A percentile compares a stretch with the other conserved stretches of the same genome.
These are phyloP conservation scores for Drosophila mimetica DNA, from an alignment of 2,888 invertebrate species.

Conservation along the genomic window DNA sequence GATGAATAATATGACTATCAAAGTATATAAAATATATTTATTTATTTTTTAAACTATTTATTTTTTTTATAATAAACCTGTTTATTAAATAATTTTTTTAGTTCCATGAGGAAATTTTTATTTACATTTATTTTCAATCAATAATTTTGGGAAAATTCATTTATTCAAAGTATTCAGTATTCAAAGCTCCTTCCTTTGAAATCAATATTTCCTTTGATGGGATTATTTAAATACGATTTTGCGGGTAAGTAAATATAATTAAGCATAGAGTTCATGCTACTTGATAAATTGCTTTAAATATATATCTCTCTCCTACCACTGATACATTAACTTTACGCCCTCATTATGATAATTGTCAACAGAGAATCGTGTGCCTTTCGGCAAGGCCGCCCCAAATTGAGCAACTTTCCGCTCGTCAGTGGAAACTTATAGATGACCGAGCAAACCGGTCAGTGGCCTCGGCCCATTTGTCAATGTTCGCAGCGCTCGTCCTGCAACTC, in stretches of 20 bases:
- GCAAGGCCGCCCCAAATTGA: constrained; percentile 32
- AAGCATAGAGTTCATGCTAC: not conserved
- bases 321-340: constrained; percentile 13
- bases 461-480: constrained; percentile 54
- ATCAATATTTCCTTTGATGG: not conserved
- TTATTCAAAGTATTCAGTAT: too few relatives aligned
- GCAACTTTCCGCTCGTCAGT: constrained; percentile 32
- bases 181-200: too few relatives aligned
- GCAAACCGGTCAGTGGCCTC: constrained; percentile 49
- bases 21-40: not conserved
- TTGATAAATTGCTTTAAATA: not conserved
- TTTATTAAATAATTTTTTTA: too few relatives aligned
- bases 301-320: not conserved
- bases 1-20: too few relatives aligned
- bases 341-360: constrained; percentile 42
- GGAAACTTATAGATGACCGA: constrained; percentile 40
- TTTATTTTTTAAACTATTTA: not conserved
- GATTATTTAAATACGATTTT: not conserved
- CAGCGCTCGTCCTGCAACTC: not conserved
- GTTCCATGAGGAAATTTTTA: too few relatives aligned
- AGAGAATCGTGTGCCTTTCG: constrained; percentile 14
- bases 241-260: not conserved
- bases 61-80: too few relatives aligned
- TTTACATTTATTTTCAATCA: too few relatives aligned
- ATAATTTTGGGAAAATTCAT: too few relatives aligned